Evolutionary conservation across 35 echinoderm and acorn worm genomes (phyloP), one percentile per base, ranked within the genome.

Genomic region (Lytechinus variegatus): DNA sequence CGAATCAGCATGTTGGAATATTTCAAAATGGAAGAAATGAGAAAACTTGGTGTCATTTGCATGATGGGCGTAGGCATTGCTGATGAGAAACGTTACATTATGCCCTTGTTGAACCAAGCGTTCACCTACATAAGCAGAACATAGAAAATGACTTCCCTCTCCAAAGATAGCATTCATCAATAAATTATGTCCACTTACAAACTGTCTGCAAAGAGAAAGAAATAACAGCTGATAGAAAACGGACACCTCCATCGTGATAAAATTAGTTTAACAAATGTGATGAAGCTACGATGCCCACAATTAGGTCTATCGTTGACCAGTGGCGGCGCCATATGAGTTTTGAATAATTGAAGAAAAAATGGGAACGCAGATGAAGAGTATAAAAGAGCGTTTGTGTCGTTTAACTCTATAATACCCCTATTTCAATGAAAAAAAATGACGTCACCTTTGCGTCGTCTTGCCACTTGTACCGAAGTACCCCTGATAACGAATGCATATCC

Each of bases 131-230:
- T 14, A 27, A 1, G 87, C 87, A 10, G 87, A 14, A 51, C 87
- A 88, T 27, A 88, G 44, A 88, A 88, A 88, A 88, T 88, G 87
- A 16, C 87, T 88, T 27, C 87, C 87, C 44, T 88, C 87, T 88
- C 87, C 87, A 88, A 88, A 51, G 10, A 88, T 28, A 51, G 87
- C 87, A 51, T 88, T 88, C 87, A 88, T 88, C 44, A 88, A 16
- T 8, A 88, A 24, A 13, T 58, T 58, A 58, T 58, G 56, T 13
- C 56, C 56, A 58, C 56, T 58, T 58, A 13, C 56, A 58, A 9
- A 58, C 56, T 58, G 56, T 13, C 56, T 1, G 13, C 13, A 58
- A 58, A 9, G 56, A 58, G 9, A 11, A 58, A 58, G 56, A 58
- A 58, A 13, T 1, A 58, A 7, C 2, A 58, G 13, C 56, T 58